Evolutionary conservation across 2,797 vertebrate species (phyloP), one percentile per base, ranked within the genome.

Genomic region (Falco rusticolus): DNA sequence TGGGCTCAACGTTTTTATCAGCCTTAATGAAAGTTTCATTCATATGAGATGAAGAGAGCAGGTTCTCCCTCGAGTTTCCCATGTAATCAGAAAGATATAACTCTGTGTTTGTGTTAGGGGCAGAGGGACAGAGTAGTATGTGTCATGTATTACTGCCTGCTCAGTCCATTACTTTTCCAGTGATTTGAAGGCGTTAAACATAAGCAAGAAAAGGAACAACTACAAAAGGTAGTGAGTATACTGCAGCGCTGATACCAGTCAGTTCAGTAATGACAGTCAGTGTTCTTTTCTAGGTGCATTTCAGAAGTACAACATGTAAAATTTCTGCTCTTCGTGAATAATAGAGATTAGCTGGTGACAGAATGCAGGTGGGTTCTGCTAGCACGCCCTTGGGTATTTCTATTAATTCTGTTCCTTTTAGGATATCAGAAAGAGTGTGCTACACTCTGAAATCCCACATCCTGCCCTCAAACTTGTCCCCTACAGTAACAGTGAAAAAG

Each of bases 301-400:
- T 93, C 33, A 87, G 24, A n/a, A 2, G 0, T 29, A 6, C 16
- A 71, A 68, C 10, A 17, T 5, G 5, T 59, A 48, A 54, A 31
- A 34, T 59, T 90, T 95, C 56, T 84, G 18, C 56, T 69, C 29
- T 94, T 74, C n/a, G 41, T 66, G 48, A 85, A 50, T 70, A 92
- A 66, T 26, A 78, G 53, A 76, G 45, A 79, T 95, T 78, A 97
- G 33, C 26, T 45, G 60, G 65, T 81, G 85, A 66, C 83, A 47
- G 82, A 84, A 94, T 84, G 69, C 34, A 70, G 39, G 28, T 47
- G 43, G 26, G 19, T 88, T 70, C 77, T 96, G 93, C 84, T 89
- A 82, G 80, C 89, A 85, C 72, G 79, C 39, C 76, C 87, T 61
- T 86, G 80, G 68, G 75, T 71, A 84, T 87, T 96, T 97, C n/a